A percentile compares a stretch with the other conserved stretches of the same genome.
These are phyloP conservation scores for Amphilophus citrinellus DNA, from an alignment of 2,113 vertebrate genomes.

Conservation along the genomic window DNA sequence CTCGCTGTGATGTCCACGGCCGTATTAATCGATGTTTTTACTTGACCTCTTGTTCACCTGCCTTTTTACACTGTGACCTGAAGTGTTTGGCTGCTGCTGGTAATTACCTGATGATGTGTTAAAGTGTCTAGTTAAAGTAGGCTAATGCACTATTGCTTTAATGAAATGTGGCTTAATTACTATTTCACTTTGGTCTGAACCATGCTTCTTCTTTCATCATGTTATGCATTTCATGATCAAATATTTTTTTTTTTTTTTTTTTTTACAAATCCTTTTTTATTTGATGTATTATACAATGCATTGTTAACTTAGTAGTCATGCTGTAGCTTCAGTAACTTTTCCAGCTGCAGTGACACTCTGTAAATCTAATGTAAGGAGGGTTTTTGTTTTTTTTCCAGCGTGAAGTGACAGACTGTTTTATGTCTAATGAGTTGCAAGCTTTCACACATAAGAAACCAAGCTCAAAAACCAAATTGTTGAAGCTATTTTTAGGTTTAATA, in stretches of 20 bases:
- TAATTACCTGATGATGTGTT: slow-evolving; percentile 23
- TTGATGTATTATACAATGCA: neutral
- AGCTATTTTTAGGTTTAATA: neutral
- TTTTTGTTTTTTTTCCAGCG: neutral
- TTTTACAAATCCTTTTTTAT: neutral
- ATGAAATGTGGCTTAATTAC: neutral
- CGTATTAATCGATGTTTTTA: slow-evolving; percentile 33
- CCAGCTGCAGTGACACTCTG: neutral
- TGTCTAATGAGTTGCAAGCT: neutral
- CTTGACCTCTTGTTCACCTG: slow-evolving; percentile 30
- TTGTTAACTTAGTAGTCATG: neutral
- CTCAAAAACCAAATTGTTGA: neutral
- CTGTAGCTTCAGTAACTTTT: slow-evolving; percentile 5
- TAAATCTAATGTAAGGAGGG: neutral
- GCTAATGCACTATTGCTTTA: neutral
- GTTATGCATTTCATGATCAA: neutral
- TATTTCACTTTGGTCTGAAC: slow-evolving; percentile 11
- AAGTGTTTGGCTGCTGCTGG: neutral
- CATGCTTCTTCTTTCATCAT: neutral
- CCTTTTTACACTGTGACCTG: neutral
- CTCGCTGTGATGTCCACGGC: neutral
- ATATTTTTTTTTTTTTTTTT: neutral
- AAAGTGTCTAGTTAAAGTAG: slow-evolving; percentile 22
- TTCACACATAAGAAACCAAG: slow-evolving; percentile 4
- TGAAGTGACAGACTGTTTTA: neutral